A percentile compares a stretch with the other conserved stretches of the same genome.
Conservation (phyloP, 2,113 vertebrate genomes). For the Rutilus rutilus region DNA sequence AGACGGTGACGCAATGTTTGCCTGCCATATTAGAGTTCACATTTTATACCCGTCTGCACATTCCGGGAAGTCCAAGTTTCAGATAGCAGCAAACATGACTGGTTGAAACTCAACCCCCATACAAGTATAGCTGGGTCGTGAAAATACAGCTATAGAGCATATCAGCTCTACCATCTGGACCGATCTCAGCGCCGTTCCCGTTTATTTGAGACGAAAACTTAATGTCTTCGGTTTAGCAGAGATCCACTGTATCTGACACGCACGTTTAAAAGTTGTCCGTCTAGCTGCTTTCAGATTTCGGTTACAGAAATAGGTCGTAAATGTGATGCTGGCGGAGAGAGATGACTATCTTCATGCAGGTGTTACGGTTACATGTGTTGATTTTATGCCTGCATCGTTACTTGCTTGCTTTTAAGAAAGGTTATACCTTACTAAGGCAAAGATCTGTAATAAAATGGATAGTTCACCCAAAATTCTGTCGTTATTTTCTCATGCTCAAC, state of each 20-base stretch:
- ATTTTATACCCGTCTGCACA: conserved; percentile 52
- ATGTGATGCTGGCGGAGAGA: conserved; percentile 72
- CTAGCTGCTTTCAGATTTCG: conserved; percentile 63
- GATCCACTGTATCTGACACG: not conserved
- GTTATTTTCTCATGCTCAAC: not conserved
- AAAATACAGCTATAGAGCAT: not conserved
- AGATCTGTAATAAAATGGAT: not conserved
- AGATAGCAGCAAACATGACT: conserved; percentile 43
- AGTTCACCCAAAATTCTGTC: not conserved
- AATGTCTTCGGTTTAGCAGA: conserved; percentile 1
- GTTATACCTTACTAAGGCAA: not conserved
- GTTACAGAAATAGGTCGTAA: conserved; percentile 75
- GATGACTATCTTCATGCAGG: conserved; percentile 79
- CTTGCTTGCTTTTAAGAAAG: conserved; percentile 15
- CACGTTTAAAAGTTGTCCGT: conserved; percentile 14
- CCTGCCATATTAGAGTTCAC: conserved; percentile 39
- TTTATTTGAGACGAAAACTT: conserved; percentile 5
- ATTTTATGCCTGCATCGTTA: conserved; percentile 31
- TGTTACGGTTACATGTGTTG: conserved; percentile 73
- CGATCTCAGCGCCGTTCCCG: not conserved
- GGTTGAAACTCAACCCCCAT: conserved; percentile 31
- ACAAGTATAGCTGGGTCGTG: conserved; percentile 20
- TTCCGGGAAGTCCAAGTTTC: conserved; percentile 45
- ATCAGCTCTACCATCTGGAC: conserved; percentile 13
- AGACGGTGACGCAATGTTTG: conserved; percentile 42